Conservation (phyloP, 1,140 invertebrate species). For the Saccostrea echinata region DNA sequence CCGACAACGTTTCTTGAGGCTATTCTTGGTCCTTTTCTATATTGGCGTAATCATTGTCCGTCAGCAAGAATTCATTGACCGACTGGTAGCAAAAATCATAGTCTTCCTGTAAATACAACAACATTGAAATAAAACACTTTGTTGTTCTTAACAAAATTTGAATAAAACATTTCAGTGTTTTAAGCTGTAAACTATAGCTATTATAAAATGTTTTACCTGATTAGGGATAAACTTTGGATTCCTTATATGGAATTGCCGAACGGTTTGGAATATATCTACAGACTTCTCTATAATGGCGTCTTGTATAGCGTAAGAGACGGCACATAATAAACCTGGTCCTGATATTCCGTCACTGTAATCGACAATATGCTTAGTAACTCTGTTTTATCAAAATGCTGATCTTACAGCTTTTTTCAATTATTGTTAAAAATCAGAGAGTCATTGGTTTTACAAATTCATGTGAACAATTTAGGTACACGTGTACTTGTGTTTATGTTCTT, state of each 20-base stretch:
- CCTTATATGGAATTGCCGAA: slow-evolving; percentile 40
- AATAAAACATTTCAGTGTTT: too few relatives aligned
- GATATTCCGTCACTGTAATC: slow-evolving; percentile 35
- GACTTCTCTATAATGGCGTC: slow-evolving; percentile 25
- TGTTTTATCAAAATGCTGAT: too few relatives aligned
- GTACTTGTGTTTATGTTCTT: too few relatives aligned
- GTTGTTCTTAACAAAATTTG: too few relatives aligned
- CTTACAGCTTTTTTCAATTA: too few relatives aligned
- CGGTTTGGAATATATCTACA: slow-evolving; percentile 19
- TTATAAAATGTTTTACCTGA: background rate
- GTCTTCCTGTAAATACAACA: slow-evolving; percentile 26
- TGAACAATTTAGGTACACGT: too few relatives aligned
- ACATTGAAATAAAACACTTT: background rate
- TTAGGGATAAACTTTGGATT: background rate
- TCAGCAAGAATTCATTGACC: slow-evolving; percentile 9
- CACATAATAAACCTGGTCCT: background rate
- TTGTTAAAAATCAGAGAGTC: too few relatives aligned
- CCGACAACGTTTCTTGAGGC: too few relatives aligned
- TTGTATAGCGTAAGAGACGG: background rate
- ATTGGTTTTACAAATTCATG: too few relatives aligned
- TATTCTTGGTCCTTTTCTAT: background rate
- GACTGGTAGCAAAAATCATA: slow-evolving; percentile 33
- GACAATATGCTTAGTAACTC: too few relatives aligned
- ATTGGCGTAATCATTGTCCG: slow-evolving; percentile 27
- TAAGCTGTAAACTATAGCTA: too few relatives aligned